Percentiles rank a stretch among this genome's conserved stretches.
These are phyloP conservation scores for Bettongia penicillata DNA, from an alignment of 2,113 vertebrate genomes.

Conservation along the genomic window DNA sequence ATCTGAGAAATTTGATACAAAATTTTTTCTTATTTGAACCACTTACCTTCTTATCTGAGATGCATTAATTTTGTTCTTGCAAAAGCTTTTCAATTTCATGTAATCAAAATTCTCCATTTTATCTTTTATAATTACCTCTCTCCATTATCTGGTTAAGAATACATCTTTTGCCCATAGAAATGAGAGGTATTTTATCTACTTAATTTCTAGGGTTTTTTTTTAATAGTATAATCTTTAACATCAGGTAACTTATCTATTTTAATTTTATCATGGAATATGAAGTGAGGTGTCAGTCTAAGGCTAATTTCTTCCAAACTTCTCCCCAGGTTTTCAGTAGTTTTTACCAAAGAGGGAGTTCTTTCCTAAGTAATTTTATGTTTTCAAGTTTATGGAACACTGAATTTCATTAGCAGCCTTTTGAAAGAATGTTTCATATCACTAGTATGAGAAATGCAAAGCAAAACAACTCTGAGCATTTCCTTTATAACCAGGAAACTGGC, in stretches of 20 bases:
- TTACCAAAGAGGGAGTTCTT: not conserved
- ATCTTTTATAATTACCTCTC: not conserved
- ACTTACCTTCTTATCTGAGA: not conserved
- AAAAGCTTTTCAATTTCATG: not conserved
- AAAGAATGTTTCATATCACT: not conserved
- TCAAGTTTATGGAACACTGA: not conserved
- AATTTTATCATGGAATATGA: not conserved
- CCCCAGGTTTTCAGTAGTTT: not conserved
- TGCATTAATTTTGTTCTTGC: not conserved
- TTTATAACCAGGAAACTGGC: not conserved
- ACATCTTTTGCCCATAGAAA: not conserved
- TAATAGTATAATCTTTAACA: not conserved
- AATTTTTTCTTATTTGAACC: not conserved
- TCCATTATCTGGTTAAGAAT: not conserved
- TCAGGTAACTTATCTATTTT: not conserved
- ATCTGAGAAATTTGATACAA: not conserved
- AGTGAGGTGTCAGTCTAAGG: not conserved
- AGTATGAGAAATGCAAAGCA: not conserved
- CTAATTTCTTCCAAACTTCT: not conserved
- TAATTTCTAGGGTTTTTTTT: not conserved
- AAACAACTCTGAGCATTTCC: not conserved
- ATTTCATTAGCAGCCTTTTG: not conserved
- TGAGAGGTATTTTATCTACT: not conserved
- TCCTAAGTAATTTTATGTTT: not conserved
- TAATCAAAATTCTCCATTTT: not conserved